These are phyloP conservation scores for Lydus trimaculatus DNA, from an alignment of 2,888 invertebrate genomes.

Conservation along the genomic window DNA sequence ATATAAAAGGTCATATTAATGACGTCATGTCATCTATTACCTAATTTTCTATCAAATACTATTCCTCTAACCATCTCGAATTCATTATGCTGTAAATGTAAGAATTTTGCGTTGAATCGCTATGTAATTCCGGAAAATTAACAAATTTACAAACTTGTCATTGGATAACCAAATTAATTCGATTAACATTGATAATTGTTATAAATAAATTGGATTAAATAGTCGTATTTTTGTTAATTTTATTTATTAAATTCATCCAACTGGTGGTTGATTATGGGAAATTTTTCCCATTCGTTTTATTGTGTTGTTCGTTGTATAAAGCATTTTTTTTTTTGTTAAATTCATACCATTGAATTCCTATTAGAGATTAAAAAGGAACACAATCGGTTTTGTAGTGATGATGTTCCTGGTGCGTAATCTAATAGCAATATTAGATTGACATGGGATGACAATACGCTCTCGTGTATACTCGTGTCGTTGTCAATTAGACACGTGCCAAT, in stretches of 20 bases:
- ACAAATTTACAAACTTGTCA: not conserved
- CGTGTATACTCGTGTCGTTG: constrained; percentile 48
- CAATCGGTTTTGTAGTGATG: constrained; percentile 40
- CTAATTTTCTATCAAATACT: constrained; percentile 47
- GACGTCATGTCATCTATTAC: constrained; percentile 52
- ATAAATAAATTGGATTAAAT: no score
- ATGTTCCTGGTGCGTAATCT: constrained; percentile 51
- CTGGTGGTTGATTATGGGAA: not conserved
- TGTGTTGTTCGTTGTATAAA: constrained; percentile 17
- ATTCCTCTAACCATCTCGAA: no score
- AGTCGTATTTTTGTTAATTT: no score
- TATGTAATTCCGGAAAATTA: not conserved
- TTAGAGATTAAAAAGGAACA: constrained; percentile 29
- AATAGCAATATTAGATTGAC: constrained; percentile 55
- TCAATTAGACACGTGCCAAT: constrained; percentile 47
- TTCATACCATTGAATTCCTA: constrained; percentile 23
- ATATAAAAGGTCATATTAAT: constrained; percentile 57
- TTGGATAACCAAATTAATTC: not conserved
- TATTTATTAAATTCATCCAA: not conserved
- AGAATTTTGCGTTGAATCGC: not conserved
- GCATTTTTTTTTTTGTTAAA: constrained; percentile 31
- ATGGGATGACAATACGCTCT: constrained; percentile 47
- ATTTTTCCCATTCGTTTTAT: not conserved
- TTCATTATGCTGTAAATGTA: not conserved
- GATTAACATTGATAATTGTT: not conserved